Evolutionary conservation across 2,888 invertebrate genomes (phyloP).

Genomic region (Tetranychus piercei): DNA sequence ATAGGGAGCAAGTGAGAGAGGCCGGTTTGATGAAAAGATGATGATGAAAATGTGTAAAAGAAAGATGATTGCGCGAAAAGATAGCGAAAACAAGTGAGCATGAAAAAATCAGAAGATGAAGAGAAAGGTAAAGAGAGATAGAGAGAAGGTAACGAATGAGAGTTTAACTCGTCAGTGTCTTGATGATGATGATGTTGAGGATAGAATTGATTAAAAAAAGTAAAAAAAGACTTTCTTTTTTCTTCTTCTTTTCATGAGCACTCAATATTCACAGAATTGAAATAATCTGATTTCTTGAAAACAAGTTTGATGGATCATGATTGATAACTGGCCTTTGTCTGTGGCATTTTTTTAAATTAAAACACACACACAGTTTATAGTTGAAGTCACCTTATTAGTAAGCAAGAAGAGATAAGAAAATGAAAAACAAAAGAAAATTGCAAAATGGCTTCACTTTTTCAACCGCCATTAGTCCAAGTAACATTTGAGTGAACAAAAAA

Average conservation of each 20-base stretch:
- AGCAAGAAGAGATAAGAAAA: too few relatives aligned
- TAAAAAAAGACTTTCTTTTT: neutral
- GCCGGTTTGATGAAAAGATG: neutral
- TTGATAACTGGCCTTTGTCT: neutral
- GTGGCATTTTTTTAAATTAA: neutral
- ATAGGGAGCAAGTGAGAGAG: neutral
- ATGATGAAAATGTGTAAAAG: neutral
- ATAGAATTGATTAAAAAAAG: neutral
- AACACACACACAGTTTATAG: too few relatives aligned
- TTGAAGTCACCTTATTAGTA: too few relatives aligned
- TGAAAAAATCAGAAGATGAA: neutral
- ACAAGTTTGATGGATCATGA: neutral
- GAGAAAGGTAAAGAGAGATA: slow-evolving; percentile 4
- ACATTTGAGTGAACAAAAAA: too few relatives aligned
- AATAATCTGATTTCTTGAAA: neutral
- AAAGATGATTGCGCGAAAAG: neutral
- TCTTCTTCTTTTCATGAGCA: neutral
- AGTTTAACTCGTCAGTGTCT: neutral
- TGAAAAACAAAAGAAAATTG: too few relatives aligned
- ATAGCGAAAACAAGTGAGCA: neutral
- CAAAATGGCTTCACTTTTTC: too few relatives aligned
- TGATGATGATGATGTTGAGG: neutral
- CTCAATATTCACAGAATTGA: neutral
- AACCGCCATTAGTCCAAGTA: too few relatives aligned
- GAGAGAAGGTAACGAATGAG: neutral